Percentiles rank a stretch among this genome's conserved stretches.
These are phyloP conservation scores for Doryteuthis pealeii DNA, from an alignment of 1,140 invertebrate species.

Conservation along the genomic window DNA sequence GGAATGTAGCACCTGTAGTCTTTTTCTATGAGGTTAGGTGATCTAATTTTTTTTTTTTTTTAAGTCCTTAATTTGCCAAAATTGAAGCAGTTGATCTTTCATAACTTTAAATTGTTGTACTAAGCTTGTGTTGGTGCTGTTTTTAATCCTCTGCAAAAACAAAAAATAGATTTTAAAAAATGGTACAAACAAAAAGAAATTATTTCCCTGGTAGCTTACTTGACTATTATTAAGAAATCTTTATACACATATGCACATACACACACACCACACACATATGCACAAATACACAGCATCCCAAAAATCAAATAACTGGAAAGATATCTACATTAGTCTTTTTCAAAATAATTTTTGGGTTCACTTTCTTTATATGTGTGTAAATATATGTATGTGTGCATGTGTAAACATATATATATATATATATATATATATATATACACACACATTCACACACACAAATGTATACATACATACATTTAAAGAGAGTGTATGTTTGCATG, in stretches of 20 bases:
- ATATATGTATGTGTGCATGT: not conserved
- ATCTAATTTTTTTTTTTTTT: not conserved
- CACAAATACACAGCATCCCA: not conserved
- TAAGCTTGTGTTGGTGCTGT: not conserved
- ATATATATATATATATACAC: too few relatives aligned
- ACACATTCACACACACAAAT: too few relatives aligned
- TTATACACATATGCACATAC: not conserved
- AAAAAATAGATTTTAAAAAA: too few relatives aligned
- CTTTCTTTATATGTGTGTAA: not conserved
- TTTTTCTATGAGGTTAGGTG: not conserved
- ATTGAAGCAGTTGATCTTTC: not conserved
- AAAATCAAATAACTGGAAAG: not conserved
- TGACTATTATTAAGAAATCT: not conserved
- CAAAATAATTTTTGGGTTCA: not conserved
- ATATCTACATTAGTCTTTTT: not conserved
- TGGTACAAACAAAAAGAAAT: not conserved
- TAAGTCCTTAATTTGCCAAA: not conserved
- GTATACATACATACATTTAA: too few relatives aligned
- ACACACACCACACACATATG: not conserved
- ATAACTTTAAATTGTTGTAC: constrained; percentile 1
- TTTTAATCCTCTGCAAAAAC: not conserved
- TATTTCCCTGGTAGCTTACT: not conserved
- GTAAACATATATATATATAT: too few relatives aligned
- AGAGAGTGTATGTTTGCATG: too few relatives aligned
- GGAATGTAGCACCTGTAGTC: constrained; percentile 2